Base-by-base conservation (phyloP, 1,140 invertebrate species). In the Maniola jurtina region DNA sequence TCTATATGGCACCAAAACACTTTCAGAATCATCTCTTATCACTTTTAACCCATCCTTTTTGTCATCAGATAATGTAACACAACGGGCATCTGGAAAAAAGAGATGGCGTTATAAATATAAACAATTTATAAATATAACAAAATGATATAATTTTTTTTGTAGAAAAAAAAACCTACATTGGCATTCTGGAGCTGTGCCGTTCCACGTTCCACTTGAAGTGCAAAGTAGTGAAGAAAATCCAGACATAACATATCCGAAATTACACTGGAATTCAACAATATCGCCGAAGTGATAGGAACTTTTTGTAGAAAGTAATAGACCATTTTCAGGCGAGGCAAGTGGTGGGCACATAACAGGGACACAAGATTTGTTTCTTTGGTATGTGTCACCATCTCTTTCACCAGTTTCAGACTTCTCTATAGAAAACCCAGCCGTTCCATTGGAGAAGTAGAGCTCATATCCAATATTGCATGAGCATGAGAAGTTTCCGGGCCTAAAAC, bases 321-420 rank as follows among this genome's bases (percentile, higher is more conserved):
- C 98, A 91, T 99, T 98, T 83, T 97, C 96, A 0, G 97, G 98
- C 0, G 95, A 91, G n/a, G 89, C 82, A 15, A 99, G 81, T 4
- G 90, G 80, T 9, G 97, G 95, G 80, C 98, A 99, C 95, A 97
- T 97, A 3, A 98, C 93, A 0, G 96, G 96, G 38, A 99, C 97
- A 88, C 97, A 99, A 14, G 97, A 98, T 91, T 99, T 99, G 83
- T 99, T 99, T 68, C 96, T 93, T 83, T 98, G 95, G 86, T 96
- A 97, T 2, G 94, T 92, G 88, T 99, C 98, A 5, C 96, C 96
- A 80, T 98, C 96, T 71, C 96, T 91, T 71, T 95, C 90, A 7
- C 98, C 98, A 65, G 94, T 95, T 92, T 99, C 98, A 10, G 94
- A 94, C 68, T 91, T 91, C 76, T 96, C 95, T 70, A 99, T 94